A percentile compares a stretch with the other conserved stretches of the same genome.
phyloP scores from a whole-genome alignment of 2,113 vertebrate genomes.

The Circaetus cinerascens region DNA sequence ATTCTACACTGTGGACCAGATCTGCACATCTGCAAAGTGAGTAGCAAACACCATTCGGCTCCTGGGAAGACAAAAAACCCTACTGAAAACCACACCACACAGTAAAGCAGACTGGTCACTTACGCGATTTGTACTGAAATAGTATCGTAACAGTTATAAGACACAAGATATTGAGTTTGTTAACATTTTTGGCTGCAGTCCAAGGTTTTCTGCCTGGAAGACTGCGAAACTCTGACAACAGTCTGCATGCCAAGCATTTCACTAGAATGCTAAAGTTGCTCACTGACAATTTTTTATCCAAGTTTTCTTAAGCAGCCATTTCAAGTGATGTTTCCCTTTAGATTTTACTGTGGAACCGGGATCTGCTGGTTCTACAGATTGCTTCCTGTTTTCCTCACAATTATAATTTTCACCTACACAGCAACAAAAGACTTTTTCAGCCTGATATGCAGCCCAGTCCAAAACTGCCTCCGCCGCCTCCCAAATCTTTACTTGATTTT shows the following conservation, averaged over 20 bases:
- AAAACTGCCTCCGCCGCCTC: background rate
- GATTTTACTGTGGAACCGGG: background rate
- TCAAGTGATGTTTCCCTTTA: background rate
- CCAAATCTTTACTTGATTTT: background rate
- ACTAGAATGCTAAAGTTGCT: background rate
- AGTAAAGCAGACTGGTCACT: background rate
- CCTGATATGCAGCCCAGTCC: background rate
- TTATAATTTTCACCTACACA: background rate
- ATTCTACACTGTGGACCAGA: background rate
- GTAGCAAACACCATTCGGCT: rapidly evolving
- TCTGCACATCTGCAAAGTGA: background rate
- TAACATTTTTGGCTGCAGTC: background rate
- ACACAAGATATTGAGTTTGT: background rate
- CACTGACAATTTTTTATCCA: background rate
- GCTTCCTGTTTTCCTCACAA: rapidly evolving
- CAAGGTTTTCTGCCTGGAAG: background rate
- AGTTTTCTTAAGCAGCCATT: background rate
- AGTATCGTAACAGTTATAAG: background rate
- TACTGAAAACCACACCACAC: background rate
- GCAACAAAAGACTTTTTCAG: background rate
- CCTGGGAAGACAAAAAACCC: background rate
- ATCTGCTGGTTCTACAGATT: background rate
- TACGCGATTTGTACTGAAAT: background rate
- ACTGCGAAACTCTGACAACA: background rate
- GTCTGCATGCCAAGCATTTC: background rate